Evolutionary conservation across 2,888 invertebrate genomes (phyloP).

Genomic region (Drosophila paracracens): DNA sequence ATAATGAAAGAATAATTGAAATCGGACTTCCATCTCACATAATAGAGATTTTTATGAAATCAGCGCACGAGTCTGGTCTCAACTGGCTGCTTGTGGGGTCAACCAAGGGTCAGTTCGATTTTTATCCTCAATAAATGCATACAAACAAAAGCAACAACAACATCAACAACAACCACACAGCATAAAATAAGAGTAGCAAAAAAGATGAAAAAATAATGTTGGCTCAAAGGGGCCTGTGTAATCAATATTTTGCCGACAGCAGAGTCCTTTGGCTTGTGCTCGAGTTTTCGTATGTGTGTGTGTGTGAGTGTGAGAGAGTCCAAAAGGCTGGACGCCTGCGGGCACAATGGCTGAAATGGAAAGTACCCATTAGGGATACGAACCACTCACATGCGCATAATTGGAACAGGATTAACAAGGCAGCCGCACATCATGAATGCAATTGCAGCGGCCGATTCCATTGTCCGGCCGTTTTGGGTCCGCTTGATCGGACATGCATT

Average conservation of each 20-base stretch:
- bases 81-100: constrained; percentile 49
- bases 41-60: constrained; percentile 12
- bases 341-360: constrained; percentile 67
- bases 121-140: constrained; percentile 66
- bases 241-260: constrained; percentile 75
- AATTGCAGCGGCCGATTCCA: constrained; percentile 45
- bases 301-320: constrained; percentile 14
- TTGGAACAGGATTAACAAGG: constrained; percentile 79
- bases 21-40: neutral
- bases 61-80: constrained; percentile 30
- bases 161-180: constrained; percentile 9
- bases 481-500: constrained; percentile 49
- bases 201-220: constrained; percentile 16
- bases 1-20: neutral
- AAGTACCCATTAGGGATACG: constrained; percentile 78
- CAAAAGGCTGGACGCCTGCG: constrained; percentile 46
- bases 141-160: constrained; percentile 47
- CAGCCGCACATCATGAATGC: constrained; percentile 62
- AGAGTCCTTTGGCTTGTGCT: constrained; percentile 36
- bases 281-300: constrained; percentile 18
- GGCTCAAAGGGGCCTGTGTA: constrained; percentile 62
- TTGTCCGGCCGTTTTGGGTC: constrained; percentile 60
- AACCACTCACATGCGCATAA: constrained; percentile 76
- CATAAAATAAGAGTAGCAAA: constrained; percentile 18
- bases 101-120: constrained; percentile 67